A percentile compares a stretch with the other conserved stretches of the same genome.
Conservation (phyloP, 2,888 invertebrate genomes). For the Schrankia costaestrigalis region DNA sequence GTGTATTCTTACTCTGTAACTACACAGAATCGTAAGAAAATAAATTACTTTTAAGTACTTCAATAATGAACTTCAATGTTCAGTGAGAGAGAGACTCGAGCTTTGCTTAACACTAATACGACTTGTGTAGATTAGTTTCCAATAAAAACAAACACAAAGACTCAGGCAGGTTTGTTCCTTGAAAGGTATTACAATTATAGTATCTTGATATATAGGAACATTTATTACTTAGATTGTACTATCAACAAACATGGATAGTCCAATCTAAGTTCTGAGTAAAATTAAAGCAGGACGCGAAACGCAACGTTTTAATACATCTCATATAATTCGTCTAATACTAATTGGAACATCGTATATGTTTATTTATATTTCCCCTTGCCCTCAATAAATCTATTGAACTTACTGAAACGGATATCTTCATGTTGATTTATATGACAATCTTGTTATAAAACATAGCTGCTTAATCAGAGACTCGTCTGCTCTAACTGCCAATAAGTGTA, state of each 20-base stretch:
- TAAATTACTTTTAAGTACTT: too few relatives aligned
- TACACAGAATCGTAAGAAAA: too few relatives aligned
- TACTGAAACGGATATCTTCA: conserved; percentile 5
- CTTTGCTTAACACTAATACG: too few relatives aligned
- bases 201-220: conserved; percentile 16
- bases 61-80: too few relatives aligned
- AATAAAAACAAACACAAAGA: too few relatives aligned
- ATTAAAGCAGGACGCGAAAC: conserved; percentile 17
- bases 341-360: conserved; percentile 17
- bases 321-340: conserved; percentile 16
- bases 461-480: too few relatives aligned
- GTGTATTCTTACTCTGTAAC: too few relatives aligned
- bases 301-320: conserved; percentile 29
- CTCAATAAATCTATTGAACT: conserved; percentile 3
- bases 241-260: conserved; percentile 13
- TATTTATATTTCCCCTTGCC: conserved; percentile 10
- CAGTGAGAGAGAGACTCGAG: too few relatives aligned
- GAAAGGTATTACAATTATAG: conserved; percentile 31
- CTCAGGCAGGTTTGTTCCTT: conserved; percentile 26
- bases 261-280: conserved; percentile 12
- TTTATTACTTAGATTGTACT: conserved; percentile 24
- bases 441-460: conserved; percentile 2
- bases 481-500: too few relatives aligned
- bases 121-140: too few relatives aligned
- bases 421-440: conserved; percentile 7